These are phyloP conservation scores for Drosophila anomalata DNA, from an alignment of 2,888 invertebrate genomes.

Conservation along the genomic window DNA sequence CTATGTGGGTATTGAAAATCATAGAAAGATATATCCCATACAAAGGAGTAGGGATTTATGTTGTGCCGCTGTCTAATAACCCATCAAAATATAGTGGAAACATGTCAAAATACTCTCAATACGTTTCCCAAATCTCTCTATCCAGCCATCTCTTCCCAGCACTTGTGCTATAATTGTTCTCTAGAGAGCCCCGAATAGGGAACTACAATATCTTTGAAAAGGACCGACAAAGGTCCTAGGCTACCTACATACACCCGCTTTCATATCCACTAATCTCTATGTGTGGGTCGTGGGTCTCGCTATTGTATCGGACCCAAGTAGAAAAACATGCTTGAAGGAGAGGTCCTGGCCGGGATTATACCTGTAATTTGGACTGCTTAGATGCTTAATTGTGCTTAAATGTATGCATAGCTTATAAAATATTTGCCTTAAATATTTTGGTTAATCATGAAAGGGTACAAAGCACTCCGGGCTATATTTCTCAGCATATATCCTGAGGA, in stretches of 20 bases:
- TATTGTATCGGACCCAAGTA: conserved; percentile 42
- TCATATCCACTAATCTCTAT: conserved; percentile 15
- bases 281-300: conserved; percentile 37
- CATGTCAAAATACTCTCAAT: conserved; percentile 75
- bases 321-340: conserved; percentile 36
- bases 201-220: conserved; percentile 58
- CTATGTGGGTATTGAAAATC: neutral
- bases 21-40: neutral
- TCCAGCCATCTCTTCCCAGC: conserved; percentile 22
- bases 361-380: conserved; percentile 73
- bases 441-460: conserved; percentile 72
- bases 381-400: conserved; percentile 80
- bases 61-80: conserved; percentile 46
- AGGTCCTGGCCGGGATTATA: conserved; percentile 63
- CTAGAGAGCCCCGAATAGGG: conserved; percentile 29
- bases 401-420: conserved; percentile 70
- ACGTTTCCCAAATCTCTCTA: conserved; percentile 40
- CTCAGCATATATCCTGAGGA: conserved; percentile 7
- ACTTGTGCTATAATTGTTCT: conserved; percentile 64
- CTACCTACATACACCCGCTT: conserved; percentile 54
- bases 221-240: conserved; percentile 46
- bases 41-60: conserved; percentile 33
- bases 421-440: conserved; percentile 77
- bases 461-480: conserved; percentile 19
- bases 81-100: conserved; percentile 63